Percentiles rank a stretch among this genome's conserved stretches.
These are phyloP conservation scores for Ianthella basta DNA, from an alignment of 37 sponge, comb jelly and placozoan species.

Conservation along the genomic window DNA sequence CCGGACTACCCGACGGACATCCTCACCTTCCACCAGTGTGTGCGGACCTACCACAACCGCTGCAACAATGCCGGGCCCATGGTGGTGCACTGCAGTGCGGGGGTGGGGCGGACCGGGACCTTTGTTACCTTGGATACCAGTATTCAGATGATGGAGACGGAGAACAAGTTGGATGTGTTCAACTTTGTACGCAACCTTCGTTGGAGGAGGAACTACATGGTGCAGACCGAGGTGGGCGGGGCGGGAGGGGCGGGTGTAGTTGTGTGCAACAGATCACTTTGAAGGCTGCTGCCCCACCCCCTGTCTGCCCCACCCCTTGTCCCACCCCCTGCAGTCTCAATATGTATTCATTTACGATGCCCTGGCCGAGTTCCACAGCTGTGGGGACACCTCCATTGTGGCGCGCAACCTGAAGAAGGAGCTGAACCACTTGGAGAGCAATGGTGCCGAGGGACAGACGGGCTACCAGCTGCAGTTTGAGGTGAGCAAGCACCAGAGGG, in stretches of 20 bases:
- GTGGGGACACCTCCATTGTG: constrained; percentile 75
- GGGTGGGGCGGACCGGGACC: constrained; percentile 93
- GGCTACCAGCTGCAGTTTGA: constrained; percentile 67
- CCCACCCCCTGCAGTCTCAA: constrained; percentile 64
- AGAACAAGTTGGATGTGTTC: constrained; percentile 78
- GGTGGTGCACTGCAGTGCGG: constrained; percentile 89
- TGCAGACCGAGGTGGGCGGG: constrained; percentile 81
- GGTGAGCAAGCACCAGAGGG: constrained; percentile 31
- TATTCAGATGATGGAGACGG: constrained; percentile 70
- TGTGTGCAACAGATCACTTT: neutral
- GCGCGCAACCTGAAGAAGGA: constrained; percentile 31
- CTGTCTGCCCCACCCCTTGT: too few relatives aligned
- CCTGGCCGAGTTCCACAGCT: constrained; percentile 74
- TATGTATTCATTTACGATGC: constrained; percentile 86
- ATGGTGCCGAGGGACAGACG: constrained; percentile 27
- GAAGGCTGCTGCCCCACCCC: neutral
- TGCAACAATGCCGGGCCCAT: constrained; percentile 66
- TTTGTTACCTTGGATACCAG: constrained; percentile 74
- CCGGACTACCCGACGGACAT: constrained; percentile 88
- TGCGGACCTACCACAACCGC: constrained; percentile 61
- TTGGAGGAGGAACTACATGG: constrained; percentile 89
- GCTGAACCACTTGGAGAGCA: constrained; percentile 22
- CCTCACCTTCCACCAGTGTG: constrained; percentile 80
- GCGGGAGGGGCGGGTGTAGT: too few relatives aligned
- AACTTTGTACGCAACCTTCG: constrained; percentile 86